A percentile compares a stretch with the other conserved stretches of the same genome.
These are phyloP conservation scores for Heliconius ismenius DNA, from an alignment of 2,888 invertebrate genomes.

Conservation along the genomic window DNA sequence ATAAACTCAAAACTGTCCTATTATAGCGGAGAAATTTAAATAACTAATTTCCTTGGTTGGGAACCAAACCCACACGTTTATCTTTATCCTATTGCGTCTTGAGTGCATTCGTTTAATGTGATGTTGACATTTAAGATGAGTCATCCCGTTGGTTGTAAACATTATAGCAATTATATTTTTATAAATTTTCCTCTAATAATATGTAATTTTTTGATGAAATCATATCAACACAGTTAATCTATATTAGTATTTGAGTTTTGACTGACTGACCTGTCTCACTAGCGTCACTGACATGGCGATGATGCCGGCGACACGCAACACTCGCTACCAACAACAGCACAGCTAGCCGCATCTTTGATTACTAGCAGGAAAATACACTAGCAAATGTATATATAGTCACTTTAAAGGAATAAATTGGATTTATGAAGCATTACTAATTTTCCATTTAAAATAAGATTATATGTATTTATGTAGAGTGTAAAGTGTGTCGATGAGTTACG, in stretches of 20 bases:
- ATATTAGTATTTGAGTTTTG: too few species aligned
- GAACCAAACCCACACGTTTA: not conserved
- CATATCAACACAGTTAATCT: too few species aligned
- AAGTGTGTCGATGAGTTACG: too few species aligned
- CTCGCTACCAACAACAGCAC: slow-evolving; percentile 9
- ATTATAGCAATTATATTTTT: not conserved
- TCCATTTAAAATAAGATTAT: not conserved
- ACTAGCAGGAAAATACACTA: slow-evolving; percentile 12
- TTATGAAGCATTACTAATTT: not conserved
- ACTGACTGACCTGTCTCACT: slow-evolving; percentile 1
- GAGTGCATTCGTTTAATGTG: too few species aligned
- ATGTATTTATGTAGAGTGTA: too few species aligned
- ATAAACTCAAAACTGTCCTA: too few species aligned
- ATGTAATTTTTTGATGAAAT: too few species aligned
- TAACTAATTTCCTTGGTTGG: not conserved
- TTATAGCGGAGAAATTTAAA: too few species aligned
- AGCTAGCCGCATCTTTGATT: not conserved
- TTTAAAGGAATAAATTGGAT: not conserved
- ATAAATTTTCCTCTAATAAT: not conserved
- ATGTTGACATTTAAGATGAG: not conserved
- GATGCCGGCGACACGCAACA: slow-evolving; percentile 1
- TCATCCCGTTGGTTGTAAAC: not conserved
- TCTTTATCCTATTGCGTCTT: not conserved
- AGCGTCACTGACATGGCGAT: not conserved
- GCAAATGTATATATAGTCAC: not conserved